phyloP scores from a whole-genome alignment of 1,140 invertebrate species.

The Drosophila bocki region DNA sequence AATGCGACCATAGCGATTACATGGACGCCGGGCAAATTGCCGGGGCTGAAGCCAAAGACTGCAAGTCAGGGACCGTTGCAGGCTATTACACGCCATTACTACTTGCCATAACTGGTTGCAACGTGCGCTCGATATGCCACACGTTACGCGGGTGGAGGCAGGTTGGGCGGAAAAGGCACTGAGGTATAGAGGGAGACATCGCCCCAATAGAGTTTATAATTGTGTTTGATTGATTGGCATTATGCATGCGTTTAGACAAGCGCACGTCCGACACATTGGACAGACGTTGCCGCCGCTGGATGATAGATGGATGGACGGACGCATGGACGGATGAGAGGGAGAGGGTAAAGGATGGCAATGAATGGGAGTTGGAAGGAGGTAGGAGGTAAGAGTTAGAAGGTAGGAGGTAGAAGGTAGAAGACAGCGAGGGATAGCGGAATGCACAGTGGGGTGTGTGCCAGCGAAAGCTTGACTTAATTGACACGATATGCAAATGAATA shows the following conservation, averaged over 20 bases:
- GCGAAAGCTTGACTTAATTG: slow-evolving; percentile 11
- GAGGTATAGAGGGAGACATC: slow-evolving; percentile 3
- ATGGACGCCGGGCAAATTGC: slow-evolving; percentile 23
- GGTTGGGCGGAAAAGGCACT: not conserved
- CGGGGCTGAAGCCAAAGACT: slow-evolving; percentile 13
- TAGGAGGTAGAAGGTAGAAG: not conserved
- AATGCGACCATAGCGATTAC: slow-evolving; percentile 31
- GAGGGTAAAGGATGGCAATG: not conserved
- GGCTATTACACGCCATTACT: slow-evolving; percentile 34
- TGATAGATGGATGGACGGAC: slow-evolving; percentile 21
- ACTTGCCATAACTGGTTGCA: slow-evolving; percentile 29
- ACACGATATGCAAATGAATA: slow-evolving; percentile 13
- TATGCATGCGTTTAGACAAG: slow-evolving; percentile 59
- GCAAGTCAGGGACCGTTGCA: slow-evolving; percentile 46
- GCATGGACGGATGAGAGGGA: not conserved
- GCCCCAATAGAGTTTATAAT: slow-evolving; percentile 66
- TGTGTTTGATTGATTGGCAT: slow-evolving; percentile 78
- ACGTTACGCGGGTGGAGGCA: slow-evolving; percentile 11
- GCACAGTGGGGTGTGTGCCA: slow-evolving; percentile 12
- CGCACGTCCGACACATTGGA: slow-evolving; percentile 40
- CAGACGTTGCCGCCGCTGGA: slow-evolving; percentile 10
- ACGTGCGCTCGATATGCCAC: slow-evolving; percentile 19
- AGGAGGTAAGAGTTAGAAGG: too few relatives aligned
- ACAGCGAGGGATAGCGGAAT: too few relatives aligned
- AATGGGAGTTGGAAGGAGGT: not conserved